phyloP scores from a whole-genome alignment of 2,113 vertebrate genomes.

The Burhinus bistriatus region DNA sequence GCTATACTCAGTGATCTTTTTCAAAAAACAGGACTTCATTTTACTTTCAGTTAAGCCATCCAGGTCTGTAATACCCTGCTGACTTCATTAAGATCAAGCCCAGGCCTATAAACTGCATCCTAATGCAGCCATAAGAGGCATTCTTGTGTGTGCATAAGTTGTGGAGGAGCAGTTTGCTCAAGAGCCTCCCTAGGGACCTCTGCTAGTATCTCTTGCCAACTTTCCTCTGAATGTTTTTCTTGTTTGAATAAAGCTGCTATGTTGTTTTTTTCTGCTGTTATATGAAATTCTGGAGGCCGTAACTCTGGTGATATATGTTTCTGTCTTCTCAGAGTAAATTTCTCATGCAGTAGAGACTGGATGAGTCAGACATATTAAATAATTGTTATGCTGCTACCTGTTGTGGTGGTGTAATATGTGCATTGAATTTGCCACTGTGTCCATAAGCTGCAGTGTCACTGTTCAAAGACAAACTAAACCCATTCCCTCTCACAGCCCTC shows the following conservation, averaged over 20 bases:
- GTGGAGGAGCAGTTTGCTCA: not conserved
- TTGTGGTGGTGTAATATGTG: not conserved
- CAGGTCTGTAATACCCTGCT: not conserved
- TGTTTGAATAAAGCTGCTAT: not conserved
- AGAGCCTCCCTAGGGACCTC: not conserved
- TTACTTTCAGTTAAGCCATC: not conserved
- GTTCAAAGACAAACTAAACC: not conserved
- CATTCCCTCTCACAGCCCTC: not conserved
- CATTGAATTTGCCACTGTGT: not conserved
- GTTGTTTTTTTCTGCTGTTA: constrained; percentile 1
- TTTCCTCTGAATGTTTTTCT: constrained; percentile 8
- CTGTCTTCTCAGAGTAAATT: not conserved
- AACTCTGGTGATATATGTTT: not conserved
- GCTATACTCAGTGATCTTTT: not conserved
- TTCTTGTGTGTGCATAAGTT: not conserved
- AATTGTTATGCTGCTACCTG: not conserved
- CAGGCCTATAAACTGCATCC: not conserved
- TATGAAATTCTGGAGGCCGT: not conserved
- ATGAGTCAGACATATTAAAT: not conserved
- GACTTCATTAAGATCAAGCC: not conserved
- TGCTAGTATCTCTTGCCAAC: not conserved
- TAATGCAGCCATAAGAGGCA: not conserved
- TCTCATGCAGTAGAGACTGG: not conserved
- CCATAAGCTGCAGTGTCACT: not conserved
- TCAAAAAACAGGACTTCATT: not conserved